Conservation (phyloP, 2,113 vertebrate species). For the Dendrocopos noguchii region DNA sequence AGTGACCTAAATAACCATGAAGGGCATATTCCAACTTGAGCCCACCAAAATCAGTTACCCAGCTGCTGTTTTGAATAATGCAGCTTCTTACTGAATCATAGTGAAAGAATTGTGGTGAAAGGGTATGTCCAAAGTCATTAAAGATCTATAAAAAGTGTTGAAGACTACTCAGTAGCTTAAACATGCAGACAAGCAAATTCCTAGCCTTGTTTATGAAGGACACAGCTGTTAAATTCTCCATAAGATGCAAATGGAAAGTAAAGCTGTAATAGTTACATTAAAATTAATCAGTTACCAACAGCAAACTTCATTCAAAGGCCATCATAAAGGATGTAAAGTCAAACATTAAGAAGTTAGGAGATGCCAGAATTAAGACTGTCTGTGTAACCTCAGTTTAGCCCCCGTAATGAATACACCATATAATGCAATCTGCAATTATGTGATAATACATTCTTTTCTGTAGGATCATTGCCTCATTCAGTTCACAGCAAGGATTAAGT, state of each 20-base stretch:
- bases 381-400: constrained; percentile 9
- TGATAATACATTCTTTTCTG: constrained; percentile 32
- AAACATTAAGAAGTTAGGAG: neutral
- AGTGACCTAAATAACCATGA: neutral
- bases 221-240: neutral
- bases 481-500: constrained; percentile 5
- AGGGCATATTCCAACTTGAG: neutral
- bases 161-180: neutral
- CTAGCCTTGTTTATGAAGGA: neutral
- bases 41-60: neutral
- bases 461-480: neutral
- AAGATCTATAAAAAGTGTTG: neutral
- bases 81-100: neutral
- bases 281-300: neutral
- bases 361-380: neutral
- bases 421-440: neutral
- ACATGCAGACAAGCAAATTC: neutral
- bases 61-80: neutral
- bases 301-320: neutral
- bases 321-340: neutral
- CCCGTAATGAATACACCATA: neutral
- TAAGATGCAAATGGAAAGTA: neutral
- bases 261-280: neutral
- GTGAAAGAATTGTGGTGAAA: neutral
- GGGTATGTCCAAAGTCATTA: neutral